phyloP scores from a whole-genome alignment of 2,113 vertebrate species.

The Lagopus leucura region DNA sequence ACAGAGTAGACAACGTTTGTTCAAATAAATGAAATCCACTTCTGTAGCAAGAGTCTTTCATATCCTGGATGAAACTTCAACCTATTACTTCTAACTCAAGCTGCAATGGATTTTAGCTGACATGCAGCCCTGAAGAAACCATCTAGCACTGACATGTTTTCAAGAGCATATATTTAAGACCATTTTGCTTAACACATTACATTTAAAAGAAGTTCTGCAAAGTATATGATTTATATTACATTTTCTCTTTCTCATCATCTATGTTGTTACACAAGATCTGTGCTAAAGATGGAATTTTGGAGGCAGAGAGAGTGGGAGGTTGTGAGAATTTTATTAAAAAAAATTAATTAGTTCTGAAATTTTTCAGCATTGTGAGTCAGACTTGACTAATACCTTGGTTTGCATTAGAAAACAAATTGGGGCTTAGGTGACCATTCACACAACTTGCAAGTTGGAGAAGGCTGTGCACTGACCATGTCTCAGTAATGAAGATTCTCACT shows the following conservation, averaged over 20 bases:
- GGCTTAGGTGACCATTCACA: constrained; percentile 8
- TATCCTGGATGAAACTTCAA: not conserved
- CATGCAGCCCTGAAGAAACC: not conserved
- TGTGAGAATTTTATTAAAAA: constrained; percentile 47
- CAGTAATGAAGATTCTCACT: not conserved
- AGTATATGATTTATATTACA: constrained; percentile 5
- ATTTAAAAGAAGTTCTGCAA: constrained; percentile 8
- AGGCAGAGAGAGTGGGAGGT: constrained; percentile 65
- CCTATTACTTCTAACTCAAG: not conserved
- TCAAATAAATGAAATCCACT: not conserved
- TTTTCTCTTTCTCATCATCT: constrained; percentile 21
- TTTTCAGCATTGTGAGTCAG: constrained; percentile 40
- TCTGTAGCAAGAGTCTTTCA: not conserved
- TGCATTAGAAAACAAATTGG: not conserved
- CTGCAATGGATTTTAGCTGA: not conserved
- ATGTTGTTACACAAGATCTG: constrained; percentile 53
- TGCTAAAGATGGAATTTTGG: constrained; percentile 64
- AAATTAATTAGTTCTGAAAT: constrained; percentile 48
- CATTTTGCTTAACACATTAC: not conserved
- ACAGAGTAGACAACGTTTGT: accelerated
- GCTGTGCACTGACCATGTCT: not conserved
- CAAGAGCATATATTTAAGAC: not conserved
- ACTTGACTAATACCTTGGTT: not conserved
- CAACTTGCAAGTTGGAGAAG: not conserved
- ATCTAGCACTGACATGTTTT: not conserved